These are phyloP conservation scores for Phymorhynchus buccinoides DNA, from an alignment of 1,140 invertebrate genomes.

Conservation along the genomic window DNA sequence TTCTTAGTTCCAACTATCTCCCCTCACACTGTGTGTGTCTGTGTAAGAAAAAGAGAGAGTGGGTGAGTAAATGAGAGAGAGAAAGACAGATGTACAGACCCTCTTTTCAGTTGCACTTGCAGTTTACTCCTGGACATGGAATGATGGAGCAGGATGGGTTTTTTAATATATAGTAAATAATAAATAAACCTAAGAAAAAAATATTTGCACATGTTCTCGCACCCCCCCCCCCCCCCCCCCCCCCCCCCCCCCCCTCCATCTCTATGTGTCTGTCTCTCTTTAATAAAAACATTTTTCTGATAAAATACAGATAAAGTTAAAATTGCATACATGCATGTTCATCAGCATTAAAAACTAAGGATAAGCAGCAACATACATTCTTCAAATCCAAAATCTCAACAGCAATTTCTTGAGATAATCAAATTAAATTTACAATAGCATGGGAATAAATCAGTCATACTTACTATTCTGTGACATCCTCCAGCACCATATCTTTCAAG, in stretches of 20 bases:
- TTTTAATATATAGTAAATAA: background rate
- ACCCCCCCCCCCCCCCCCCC: no score
- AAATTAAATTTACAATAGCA: background rate
- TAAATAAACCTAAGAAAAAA: background rate
- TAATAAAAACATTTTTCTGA: no score
- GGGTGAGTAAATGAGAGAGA: no score
- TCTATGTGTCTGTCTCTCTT: no score
- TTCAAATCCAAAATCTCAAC: background rate
- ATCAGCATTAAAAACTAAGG: no score
- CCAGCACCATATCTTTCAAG: conserved; percentile 75
- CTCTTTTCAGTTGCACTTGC: no score
- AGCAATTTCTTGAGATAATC: background rate
- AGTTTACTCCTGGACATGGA: no score
- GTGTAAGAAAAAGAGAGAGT: no score
- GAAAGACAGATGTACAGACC: no score
- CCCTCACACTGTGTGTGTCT: background rate
- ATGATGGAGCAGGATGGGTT: no score
- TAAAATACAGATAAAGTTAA: background rate
- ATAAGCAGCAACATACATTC: background rate
- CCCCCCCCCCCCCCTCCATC: no score
- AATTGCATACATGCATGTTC: background rate
- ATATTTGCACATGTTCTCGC: no score
- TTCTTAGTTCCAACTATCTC: background rate
- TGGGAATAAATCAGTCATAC: conserved; percentile 42
- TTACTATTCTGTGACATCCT: conserved; percentile 79